Evolutionary conservation across 2,888 invertebrate species (phyloP).

Genomic region (Congeria kusceri): DNA sequence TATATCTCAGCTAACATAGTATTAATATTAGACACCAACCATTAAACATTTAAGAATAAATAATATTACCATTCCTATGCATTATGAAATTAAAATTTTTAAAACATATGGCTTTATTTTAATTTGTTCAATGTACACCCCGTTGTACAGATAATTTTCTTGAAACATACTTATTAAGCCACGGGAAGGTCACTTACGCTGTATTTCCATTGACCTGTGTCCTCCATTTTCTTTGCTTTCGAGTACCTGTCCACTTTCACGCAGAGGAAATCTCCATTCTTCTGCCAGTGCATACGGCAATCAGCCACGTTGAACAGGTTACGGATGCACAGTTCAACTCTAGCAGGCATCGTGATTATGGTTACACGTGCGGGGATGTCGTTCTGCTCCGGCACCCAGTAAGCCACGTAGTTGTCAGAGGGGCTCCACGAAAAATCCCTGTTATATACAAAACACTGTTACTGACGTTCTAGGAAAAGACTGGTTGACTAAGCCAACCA

Average conservation of each 20-base stretch:
- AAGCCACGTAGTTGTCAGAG: slow-evolving; percentile 97
- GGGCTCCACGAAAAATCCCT: slow-evolving; percentile 99
- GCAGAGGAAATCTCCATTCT: slow-evolving; percentile 98
- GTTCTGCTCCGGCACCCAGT: slow-evolving; percentile 97
- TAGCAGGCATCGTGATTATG: slow-evolving; percentile 94
- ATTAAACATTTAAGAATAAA: slow-evolving; percentile 47
- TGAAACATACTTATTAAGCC: neutral
- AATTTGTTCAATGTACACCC: too few relatives aligned
- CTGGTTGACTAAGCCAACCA: too few relatives aligned
- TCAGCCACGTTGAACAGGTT: slow-evolving; percentile 99
- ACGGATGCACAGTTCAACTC: slow-evolving; percentile 90
- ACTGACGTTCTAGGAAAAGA: too few relatives aligned
- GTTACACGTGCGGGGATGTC: slow-evolving; percentile 98
- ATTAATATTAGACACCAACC: too few relatives aligned
- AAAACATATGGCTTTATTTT: too few relatives aligned
- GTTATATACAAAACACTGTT: slow-evolving; percentile 19
- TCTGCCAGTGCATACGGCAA: slow-evolving; percentile 99
- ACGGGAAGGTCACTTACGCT: slow-evolving; percentile 87
- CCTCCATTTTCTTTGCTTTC: slow-evolving; percentile 93
- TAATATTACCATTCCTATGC: neutral
- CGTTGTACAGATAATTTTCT: too few relatives aligned
- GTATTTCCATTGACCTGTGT: slow-evolving; percentile 95
- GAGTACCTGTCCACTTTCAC: slow-evolving; percentile 96
- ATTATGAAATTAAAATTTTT: too few relatives aligned
- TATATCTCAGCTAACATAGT: too few relatives aligned